These are phyloP conservation scores for Nannobrachium achirus DNA, from an alignment of 2,113 vertebrate genomes.

Conservation along the genomic window DNA sequence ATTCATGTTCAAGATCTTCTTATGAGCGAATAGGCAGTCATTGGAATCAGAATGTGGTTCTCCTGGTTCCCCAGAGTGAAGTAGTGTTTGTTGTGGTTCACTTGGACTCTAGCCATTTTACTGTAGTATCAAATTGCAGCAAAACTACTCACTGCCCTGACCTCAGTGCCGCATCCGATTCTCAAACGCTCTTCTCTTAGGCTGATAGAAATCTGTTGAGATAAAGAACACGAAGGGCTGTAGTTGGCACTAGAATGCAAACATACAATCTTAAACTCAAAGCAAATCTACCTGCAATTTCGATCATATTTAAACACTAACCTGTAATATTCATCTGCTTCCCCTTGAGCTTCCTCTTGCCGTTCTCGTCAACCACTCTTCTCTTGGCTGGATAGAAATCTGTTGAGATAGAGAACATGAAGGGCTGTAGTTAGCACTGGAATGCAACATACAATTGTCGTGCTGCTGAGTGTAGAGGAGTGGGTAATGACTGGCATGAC, in stretches of 20 bases:
- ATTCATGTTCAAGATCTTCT: constrained; percentile 8
- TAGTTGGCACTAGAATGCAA: constrained; percentile 17
- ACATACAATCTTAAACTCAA: not conserved
- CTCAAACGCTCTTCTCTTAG: constrained; percentile 82
- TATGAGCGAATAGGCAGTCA: constrained; percentile 27
- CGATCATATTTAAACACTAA: constrained; percentile 41
- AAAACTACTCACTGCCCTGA: constrained; percentile 77
- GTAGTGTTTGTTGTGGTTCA: constrained; percentile 25
- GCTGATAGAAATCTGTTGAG: constrained; percentile 88
- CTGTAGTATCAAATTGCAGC: not conserved
- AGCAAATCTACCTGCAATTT: not conserved
- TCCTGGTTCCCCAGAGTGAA: constrained; percentile 58
- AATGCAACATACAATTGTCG: too few relatives aligned
- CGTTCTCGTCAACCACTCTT: too few relatives aligned
- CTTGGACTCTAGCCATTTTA: constrained; percentile 17
- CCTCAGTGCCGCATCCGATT: constrained; percentile 72
- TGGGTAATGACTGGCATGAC: too few relatives aligned
- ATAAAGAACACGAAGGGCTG: constrained; percentile 4
- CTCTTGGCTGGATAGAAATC: too few relatives aligned
- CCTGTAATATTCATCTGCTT: constrained; percentile 91
- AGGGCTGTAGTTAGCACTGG: too few relatives aligned
- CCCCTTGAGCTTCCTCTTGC: too few relatives aligned
- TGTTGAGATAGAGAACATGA: too few relatives aligned
- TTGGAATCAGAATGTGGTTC: constrained; percentile 22
- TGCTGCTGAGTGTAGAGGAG: too few relatives aligned